phyloP scores from a whole-genome alignment of 64 coral and sea anemone species.

The Platygyra sinensis region DNA sequence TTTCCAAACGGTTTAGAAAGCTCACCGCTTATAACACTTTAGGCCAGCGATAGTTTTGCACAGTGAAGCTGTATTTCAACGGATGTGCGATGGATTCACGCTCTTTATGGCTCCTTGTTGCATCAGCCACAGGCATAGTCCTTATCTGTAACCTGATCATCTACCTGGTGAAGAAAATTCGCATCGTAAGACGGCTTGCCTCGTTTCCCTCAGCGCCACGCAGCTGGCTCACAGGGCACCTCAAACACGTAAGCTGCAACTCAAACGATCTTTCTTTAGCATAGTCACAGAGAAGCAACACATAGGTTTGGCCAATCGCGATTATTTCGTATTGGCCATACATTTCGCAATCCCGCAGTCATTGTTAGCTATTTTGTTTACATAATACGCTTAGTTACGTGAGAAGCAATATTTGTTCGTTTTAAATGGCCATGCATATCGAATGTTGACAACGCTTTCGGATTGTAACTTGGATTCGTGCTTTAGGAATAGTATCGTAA shows the following conservation, averaged over 20 bases:
- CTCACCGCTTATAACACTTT: too few relatives aligned
- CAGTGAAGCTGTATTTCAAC: neutral
- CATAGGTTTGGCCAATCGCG: neutral
- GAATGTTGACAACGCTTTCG: too few relatives aligned
- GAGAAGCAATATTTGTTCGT: too few relatives aligned
- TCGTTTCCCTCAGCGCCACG: conserved; percentile 4
- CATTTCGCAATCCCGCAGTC: too few relatives aligned
- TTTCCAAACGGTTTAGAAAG: too few relatives aligned
- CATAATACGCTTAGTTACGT: too few relatives aligned
- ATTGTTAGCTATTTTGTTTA: too few relatives aligned
- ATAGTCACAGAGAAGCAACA: neutral
- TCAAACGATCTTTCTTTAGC: neutral
- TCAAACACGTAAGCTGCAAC: conserved; percentile 23
- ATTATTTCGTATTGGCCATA: neutral
- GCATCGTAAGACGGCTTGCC: neutral
- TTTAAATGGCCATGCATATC: too few relatives aligned
- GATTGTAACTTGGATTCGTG: too few relatives aligned
- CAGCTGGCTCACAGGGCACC: conserved; percentile 42
- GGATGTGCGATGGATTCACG: neutral
- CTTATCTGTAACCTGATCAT: neutral
- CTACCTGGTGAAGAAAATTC: neutral
- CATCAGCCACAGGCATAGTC: neutral
- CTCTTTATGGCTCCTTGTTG: neutral
- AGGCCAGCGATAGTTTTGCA: too few relatives aligned
- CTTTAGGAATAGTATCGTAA: too few relatives aligned